A percentile compares a stretch with the other conserved stretches of the same genome.
Evolutionary conservation across 2,113 vertebrate genomes (phyloP).

Genomic region (Sylvia atricapilla): DNA sequence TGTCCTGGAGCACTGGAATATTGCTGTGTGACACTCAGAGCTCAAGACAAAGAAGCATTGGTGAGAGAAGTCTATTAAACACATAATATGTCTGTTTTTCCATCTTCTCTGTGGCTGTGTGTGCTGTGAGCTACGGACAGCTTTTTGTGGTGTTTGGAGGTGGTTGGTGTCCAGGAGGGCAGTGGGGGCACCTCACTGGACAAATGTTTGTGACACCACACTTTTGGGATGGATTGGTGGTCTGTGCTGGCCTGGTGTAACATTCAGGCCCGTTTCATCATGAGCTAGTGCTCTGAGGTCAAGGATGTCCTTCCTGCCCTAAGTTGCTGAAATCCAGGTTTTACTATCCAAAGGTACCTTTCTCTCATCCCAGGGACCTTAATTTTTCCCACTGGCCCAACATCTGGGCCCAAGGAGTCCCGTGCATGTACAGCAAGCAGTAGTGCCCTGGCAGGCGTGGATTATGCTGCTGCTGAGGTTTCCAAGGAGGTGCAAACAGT

Average conservation of each 20-base stretch:
- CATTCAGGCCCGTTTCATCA: background rate
- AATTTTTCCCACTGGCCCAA: background rate
- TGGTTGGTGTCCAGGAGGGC: background rate
- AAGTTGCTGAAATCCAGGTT: background rate
- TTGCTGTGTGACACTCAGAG: background rate
- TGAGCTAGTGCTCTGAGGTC: background rate
- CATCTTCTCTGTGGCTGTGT: background rate
- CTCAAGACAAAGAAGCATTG: background rate
- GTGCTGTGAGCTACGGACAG: rapidly evolving
- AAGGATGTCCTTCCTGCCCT: background rate
- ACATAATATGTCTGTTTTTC: background rate
- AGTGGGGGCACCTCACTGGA: rapidly evolving
- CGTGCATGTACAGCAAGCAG: background rate
- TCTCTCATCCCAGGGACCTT: background rate
- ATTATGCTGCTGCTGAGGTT: background rate
- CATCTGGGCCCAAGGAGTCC: background rate
- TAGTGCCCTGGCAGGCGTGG: background rate
- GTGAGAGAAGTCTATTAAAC: background rate
- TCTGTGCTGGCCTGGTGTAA: background rate
- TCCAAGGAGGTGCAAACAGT: background rate
- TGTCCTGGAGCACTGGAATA: background rate
- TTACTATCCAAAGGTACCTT: rapidly evolving
- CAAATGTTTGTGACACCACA: background rate
- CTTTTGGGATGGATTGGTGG: rapidly evolving
- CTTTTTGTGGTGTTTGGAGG: background rate